These are phyloP conservation scores for Arion vulgaris DNA, from an alignment of 1,140 invertebrate genomes.

Conservation along the genomic window DNA sequence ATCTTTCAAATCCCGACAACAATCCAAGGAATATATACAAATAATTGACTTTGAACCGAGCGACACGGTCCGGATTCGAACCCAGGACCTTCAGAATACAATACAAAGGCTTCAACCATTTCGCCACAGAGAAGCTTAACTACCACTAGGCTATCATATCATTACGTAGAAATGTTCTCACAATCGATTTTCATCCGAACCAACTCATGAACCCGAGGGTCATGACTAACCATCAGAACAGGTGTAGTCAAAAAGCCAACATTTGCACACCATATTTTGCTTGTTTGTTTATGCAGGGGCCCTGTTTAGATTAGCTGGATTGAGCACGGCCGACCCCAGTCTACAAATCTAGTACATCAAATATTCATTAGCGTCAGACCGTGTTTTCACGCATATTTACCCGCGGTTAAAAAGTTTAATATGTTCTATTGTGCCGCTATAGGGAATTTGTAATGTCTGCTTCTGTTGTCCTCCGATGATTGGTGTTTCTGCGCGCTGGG, in stretches of 20 bases:
- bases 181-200: no score
- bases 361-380: neutral
- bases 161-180: no score
- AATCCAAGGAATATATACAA: no score
- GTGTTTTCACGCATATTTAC: neutral
- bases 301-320: neutral
- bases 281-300: neutral
- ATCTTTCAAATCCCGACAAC: no score
- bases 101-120: no score
- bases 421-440: slow-evolving; percentile 3
- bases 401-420: slow-evolving; percentile 15
- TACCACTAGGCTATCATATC: no score
- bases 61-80: no score
- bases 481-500: neutral
- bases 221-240: neutral
- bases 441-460: neutral
- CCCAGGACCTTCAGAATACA: no score
- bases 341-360: neutral
- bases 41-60: no score
- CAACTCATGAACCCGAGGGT: no score
- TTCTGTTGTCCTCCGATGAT: neutral
- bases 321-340: neutral
- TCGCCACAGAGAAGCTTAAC: no score
- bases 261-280: neutral
- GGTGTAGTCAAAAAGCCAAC: neutral